A percentile compares a stretch with the other conserved stretches of the same genome.
Conservation (phyloP, 2,113 vertebrate genomes). For the Nipponia nippon region DNA sequence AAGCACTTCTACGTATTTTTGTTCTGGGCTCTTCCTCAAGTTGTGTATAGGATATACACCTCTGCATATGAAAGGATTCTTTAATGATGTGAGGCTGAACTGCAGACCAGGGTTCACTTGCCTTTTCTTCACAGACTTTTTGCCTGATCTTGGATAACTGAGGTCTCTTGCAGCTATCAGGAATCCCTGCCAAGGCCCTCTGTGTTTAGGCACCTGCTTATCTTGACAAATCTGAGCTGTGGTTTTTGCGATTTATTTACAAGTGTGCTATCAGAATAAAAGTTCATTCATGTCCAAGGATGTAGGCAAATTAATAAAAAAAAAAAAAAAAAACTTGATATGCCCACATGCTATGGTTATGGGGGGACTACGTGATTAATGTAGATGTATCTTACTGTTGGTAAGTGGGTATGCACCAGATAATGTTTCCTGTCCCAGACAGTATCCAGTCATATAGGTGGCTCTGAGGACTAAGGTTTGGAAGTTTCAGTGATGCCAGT, state of each 20-base stretch:
- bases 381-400: neutral
- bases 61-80: neutral
- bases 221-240: neutral
- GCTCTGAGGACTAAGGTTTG: neutral
- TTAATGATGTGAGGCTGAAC: neutral
- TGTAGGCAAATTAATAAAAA: neutral
- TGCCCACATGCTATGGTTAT: neutral
- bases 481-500: fast-evolving
- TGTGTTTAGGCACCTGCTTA: neutral
- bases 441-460: neutral
- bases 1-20: fast-evolving
- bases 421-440: too few species aligned
- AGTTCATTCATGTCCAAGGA: neutral
- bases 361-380: too few species aligned
- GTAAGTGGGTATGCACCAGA: neutral
- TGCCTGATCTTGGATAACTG: fast-evolving
- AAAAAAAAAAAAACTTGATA: neutral
- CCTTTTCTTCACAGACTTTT: neutral
- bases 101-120: neutral
- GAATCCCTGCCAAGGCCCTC: neutral
- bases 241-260: neutral
- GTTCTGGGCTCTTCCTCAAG: neutral
- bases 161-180: neutral
- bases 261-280: neutral
- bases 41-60: neutral